Base-by-base conservation (phyloP, 2,888 invertebrate species). In the Macrosiphum euphorbiae region DNA sequence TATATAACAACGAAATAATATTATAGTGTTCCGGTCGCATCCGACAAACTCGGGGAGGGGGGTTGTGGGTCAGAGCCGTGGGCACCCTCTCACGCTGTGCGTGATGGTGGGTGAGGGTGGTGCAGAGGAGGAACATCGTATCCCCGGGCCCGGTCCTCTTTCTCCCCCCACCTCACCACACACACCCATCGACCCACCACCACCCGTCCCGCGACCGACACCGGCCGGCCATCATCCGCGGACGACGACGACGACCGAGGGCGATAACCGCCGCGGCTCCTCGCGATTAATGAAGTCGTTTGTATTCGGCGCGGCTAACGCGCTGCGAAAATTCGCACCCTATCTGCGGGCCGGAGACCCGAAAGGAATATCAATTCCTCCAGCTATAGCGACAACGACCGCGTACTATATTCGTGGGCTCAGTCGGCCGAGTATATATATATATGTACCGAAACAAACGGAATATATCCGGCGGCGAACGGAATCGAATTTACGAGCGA, bases 301-400 rank as follows among this genome's bases (percentile, higher is more conserved):
- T 93, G 89, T 89, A 93, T 93, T 93, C 92, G 92, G 84, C 26
- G 50, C n/a, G 55, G 88, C 61, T 16, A 52, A 55, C 78, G 92
- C 88, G 47, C 50, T 24, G 88, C 58, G 92, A 84, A 93, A 93
- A 93, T 93, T 89, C 89, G 58, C 89, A 93, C 92, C 92, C 92
- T 89, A 78, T 78, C 78, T 78, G 35, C 89, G 5, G 58, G 78
- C 78, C n/a, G 26, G 44, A 88, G 44, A 92, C 92, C 58, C 92
- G 84, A 93, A 35, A 55, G 84, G 92, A 89, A 93, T 89, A 93
- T 35, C 84, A 88, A 93, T 92, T 92, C 50, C 55, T 28, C 44
- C 44, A n/a, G n/a, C n/a, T n/a, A n/a, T 44, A 35, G 78, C 61
- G 41, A 44, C 50, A 44, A 24, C 41, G 41, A n/a, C 78, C 52